Conservation (phyloP, 2,888 invertebrate species). For the Agrochola lota region DNA sequence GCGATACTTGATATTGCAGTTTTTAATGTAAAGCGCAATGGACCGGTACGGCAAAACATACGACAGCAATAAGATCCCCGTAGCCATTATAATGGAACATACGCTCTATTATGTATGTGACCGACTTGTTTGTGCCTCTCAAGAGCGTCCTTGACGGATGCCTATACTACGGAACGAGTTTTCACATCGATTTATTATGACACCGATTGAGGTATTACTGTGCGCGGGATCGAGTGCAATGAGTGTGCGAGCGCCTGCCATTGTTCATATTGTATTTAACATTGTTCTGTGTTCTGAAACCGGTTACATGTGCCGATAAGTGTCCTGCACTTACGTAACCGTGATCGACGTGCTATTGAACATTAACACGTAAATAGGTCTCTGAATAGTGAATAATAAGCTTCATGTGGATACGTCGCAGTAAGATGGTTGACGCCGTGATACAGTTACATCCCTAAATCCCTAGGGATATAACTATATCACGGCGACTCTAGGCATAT, state of each 20-base stretch:
- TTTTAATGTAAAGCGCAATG: conserved; percentile 51
- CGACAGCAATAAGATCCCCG: conserved; percentile 42
- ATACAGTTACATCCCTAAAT: no score
- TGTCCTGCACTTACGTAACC: conserved; percentile 54
- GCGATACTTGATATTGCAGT: conserved; percentile 33
- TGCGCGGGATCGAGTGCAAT: conserved; percentile 45
- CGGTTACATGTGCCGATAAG: conserved; percentile 47
- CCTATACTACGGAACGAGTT: conserved; percentile 70
- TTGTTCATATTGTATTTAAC: conserved; percentile 51
- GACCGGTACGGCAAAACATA: conserved; percentile 37
- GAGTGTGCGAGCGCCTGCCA: conserved; percentile 39
- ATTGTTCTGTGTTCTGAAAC: conserved; percentile 51
- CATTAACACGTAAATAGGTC: conserved; percentile 45
- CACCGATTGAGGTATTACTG: conserved; percentile 61
- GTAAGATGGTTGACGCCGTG: no score
- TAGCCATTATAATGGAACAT: conserved; percentile 47
- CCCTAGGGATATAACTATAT: no score
- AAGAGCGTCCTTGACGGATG: conserved; percentile 61
- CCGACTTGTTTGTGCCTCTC: conserved; percentile 56
- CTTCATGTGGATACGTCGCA: not conserved
- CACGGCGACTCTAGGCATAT: no score
- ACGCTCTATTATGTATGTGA: conserved; percentile 46
- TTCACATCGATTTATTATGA: conserved; percentile 75
- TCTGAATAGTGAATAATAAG: conserved; percentile 12
- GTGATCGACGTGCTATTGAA: conserved; percentile 36